A percentile compares a stretch with the other conserved stretches of the same genome.
Conservation (phyloP, 2,113 vertebrate genomes). For the Gavialis gangeticus region DNA sequence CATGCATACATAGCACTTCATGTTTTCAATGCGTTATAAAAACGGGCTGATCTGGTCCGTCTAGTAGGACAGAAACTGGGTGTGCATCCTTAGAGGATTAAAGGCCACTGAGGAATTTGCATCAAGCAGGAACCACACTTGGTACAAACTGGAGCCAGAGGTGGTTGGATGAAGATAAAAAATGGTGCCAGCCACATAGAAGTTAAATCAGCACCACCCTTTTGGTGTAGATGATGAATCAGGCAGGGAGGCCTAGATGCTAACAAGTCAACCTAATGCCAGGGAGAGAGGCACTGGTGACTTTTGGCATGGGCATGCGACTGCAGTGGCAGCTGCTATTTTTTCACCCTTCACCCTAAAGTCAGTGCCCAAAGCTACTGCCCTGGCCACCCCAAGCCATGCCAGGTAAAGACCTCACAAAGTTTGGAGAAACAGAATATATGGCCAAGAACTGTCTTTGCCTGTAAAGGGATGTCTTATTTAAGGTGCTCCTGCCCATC, state of each 20-base stretch:
- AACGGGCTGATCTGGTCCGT: not conserved
- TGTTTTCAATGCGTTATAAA: not conserved
- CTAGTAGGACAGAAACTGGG: not conserved
- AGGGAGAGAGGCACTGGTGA: no score
- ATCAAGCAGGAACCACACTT: accelerated
- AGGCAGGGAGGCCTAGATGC: not conserved
- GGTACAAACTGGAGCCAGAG: accelerated
- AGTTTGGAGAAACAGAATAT: no score
- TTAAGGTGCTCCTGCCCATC: no score
- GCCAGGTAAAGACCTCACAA: no score
- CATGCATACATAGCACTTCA: not conserved
- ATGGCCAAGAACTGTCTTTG: no score
- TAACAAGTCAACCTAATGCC: no score
- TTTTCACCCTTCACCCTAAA: no score
- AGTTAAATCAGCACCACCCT: not conserved
- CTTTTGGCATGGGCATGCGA: no score
- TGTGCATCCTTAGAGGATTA: accelerated
- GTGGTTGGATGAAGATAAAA: not conserved
- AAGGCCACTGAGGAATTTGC: not conserved
- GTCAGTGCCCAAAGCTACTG: no score
- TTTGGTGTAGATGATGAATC: not conserved
- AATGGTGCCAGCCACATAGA: accelerated
- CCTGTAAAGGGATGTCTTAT: no score
- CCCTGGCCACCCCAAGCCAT: no score
- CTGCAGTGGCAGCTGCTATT: no score